Evolutionary conservation across 2,113 vertebrate genomes (phyloP).

Genomic region (Barbus barbus): DNA sequence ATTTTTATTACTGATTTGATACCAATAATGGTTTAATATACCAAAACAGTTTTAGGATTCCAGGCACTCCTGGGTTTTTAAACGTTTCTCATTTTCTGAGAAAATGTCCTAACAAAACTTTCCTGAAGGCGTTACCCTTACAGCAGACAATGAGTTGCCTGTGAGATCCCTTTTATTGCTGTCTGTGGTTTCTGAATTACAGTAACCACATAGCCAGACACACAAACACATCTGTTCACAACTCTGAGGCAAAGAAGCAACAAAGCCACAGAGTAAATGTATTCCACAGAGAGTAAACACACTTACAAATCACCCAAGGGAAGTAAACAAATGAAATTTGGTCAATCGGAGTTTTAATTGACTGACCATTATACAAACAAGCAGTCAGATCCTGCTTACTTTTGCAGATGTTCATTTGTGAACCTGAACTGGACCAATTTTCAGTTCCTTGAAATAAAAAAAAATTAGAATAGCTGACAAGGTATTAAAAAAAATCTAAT

Average conservation of each 20-base stretch:
- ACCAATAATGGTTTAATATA: neutral
- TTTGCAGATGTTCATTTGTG: neutral
- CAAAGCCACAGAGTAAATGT: conserved; percentile 17
- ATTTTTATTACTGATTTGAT: neutral
- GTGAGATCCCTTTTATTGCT: conserved; percentile 3
- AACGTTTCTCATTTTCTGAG: neutral
- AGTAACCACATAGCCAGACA: neutral
- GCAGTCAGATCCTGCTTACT: neutral
- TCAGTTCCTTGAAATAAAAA: neutral
- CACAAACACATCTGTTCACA: conserved; percentile 31
- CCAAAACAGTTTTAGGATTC: neutral
- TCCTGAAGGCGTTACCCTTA: neutral
- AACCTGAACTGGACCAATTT: neutral
- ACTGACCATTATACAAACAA: neutral
- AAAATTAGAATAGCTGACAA: neutral
- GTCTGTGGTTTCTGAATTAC: conserved; percentile 30
- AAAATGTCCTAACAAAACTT: neutral
- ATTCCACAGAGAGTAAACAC: conserved; percentile 5
- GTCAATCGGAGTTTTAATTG: conserved; percentile 38
- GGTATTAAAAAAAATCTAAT: neutral
- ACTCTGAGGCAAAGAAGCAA: conserved; percentile 23
- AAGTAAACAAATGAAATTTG: conserved; percentile 47
- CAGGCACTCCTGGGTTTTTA: neutral
- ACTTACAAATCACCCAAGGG: neutral
- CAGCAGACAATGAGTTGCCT: conserved; percentile 18